Percentiles rank a stretch among this genome's conserved stretches.
Conservation (phyloP, 2,113 vertebrate genomes). For the Callionymus lyra region DNA sequence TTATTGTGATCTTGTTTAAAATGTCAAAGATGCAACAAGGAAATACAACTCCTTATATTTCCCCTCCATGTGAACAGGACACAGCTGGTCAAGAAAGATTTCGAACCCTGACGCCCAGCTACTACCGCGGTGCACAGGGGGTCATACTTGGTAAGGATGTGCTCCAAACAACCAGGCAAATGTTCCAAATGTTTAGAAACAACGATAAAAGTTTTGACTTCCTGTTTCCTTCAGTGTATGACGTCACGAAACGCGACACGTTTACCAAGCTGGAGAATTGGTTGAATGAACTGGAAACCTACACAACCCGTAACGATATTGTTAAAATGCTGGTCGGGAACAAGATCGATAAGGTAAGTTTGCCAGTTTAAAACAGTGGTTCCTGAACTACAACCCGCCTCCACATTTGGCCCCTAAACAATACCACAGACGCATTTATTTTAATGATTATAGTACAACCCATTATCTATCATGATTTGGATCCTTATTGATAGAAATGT, state of each 20-base stretch:
- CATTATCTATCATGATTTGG: background rate
- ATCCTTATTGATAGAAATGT: background rate
- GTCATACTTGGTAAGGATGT: conserved; percentile 83
- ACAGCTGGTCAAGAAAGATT: conserved; percentile 95
- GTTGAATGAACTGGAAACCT: conserved; percentile 95
- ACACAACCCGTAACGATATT: conserved; percentile 92
- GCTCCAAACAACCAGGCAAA: background rate
- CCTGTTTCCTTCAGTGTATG: conserved; percentile 78
- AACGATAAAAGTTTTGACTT: background rate
- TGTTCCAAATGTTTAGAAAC: no score
- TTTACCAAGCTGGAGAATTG: conserved; percentile 93
- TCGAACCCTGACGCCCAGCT: conserved; percentile 92
- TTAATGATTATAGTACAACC: background rate
- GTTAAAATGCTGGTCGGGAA: conserved; percentile 97
- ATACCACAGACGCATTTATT: background rate
- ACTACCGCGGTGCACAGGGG: conserved; percentile 95
- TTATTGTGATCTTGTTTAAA: no score
- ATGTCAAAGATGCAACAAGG: no score
- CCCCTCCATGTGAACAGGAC: conserved; percentile 67
- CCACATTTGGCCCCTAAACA: no score
- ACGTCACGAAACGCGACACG: conserved; percentile 89
- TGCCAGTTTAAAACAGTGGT: background rate
- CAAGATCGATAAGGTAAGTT: conserved; percentile 95
- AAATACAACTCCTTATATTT: background rate
- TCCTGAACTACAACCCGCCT: no score